phyloP scores from a whole-genome alignment of 2,888 invertebrate genomes.

The Apamea crenata region DNA sequence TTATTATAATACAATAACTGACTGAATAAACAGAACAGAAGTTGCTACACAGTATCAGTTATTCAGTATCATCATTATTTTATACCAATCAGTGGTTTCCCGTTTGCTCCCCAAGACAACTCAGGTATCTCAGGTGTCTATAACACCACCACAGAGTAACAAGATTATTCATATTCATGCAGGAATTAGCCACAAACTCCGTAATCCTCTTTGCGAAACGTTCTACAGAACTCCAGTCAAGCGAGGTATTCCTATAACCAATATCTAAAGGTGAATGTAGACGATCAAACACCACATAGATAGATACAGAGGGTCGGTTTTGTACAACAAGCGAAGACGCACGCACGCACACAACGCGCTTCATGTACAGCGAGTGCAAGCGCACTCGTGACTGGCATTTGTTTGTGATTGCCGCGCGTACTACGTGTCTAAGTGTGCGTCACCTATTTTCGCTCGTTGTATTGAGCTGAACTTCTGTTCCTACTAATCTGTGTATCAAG shows the following conservation, averaged over 20 bases:
- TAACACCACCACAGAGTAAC: slow-evolving; percentile 23
- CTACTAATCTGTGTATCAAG: not conserved
- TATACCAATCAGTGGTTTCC: not conserved
- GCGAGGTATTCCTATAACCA: slow-evolving; percentile 35
- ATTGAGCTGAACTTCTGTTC: slow-evolving; percentile 1
- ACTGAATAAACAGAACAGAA: not conserved
- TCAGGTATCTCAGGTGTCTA: not conserved
- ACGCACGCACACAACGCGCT: not conserved
- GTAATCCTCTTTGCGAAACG: slow-evolving; percentile 44
- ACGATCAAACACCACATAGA: not conserved
- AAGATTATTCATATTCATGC: slow-evolving; percentile 51
- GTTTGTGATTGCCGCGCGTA: not conserved
- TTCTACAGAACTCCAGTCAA: slow-evolving; percentile 26
- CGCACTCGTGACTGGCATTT: not conserved
- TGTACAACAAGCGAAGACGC: not conserved
- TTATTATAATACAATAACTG: not conserved
- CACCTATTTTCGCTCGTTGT: not conserved
- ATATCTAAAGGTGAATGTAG: slow-evolving; percentile 31
- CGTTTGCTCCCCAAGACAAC: not conserved
- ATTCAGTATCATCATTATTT: too few species aligned
- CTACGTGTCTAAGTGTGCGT: too few species aligned
- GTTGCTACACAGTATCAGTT: not conserved
- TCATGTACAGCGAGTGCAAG: not conserved
- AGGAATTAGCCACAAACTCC: slow-evolving; percentile 30
- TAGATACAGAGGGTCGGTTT: not conserved